These are phyloP conservation scores for Siphamia tubifer DNA, from an alignment of 2,113 vertebrate genomes.

Conservation along the genomic window DNA sequence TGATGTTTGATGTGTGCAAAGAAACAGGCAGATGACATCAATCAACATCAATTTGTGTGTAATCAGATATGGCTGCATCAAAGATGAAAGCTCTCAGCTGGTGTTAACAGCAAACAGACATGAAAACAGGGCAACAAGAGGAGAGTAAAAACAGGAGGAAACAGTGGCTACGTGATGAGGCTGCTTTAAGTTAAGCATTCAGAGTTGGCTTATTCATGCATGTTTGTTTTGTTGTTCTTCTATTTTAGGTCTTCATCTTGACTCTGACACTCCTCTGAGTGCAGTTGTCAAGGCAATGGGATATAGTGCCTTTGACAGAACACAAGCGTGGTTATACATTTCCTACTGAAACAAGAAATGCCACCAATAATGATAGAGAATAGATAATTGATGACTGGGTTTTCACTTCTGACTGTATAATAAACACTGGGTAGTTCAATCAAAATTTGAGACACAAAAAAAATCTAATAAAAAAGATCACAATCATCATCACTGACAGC, in stretches of 20 bases:
- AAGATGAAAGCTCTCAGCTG: conserved; percentile 12
- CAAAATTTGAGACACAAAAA: too few species aligned
- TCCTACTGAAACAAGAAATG: background rate
- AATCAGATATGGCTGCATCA: conserved; percentile 27
- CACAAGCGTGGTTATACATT: background rate
- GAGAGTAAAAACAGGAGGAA: background rate
- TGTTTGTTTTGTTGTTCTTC: background rate
- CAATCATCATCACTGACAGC: too few species aligned
- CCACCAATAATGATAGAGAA: background rate
- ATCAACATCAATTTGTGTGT: conserved; percentile 32
- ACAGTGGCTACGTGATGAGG: background rate
- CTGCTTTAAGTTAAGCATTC: conserved; percentile 2
- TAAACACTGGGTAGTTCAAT: too few species aligned
- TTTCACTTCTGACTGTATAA: too few species aligned
- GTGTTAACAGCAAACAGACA: background rate
- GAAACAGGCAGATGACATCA: conserved; percentile 16
- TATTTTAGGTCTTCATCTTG: conserved; percentile 22
- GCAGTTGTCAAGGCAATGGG: conserved; percentile 37
- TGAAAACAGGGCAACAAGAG: background rate
- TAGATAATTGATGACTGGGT: too few species aligned
- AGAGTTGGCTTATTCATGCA: background rate
- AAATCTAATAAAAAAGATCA: too few species aligned
- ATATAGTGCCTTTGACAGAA: background rate
- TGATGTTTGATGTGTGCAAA: background rate
- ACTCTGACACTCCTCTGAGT: background rate